Evolutionary conservation across 2,888 invertebrate species (phyloP), one percentile per base, ranked within the genome.

Genomic region (Corbicula japonica): DNA sequence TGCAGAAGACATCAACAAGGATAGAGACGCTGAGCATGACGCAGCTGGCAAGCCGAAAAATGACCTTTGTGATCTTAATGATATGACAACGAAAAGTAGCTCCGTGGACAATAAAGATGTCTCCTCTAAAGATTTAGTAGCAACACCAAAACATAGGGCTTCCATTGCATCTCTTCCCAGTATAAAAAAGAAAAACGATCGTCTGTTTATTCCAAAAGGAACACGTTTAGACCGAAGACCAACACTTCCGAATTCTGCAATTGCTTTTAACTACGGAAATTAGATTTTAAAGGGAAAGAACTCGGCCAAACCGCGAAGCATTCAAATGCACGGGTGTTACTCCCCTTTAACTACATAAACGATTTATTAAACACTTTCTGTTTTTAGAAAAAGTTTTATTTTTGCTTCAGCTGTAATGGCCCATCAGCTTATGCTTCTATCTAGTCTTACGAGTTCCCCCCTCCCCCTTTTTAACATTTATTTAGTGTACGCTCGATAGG

Each of bases 221-320:
- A 65, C 38, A 5, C 62, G 70, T 2, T 48, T 70, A 23, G 73
- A 70, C 30, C 69, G 74, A 18, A 44, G 74, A n/a, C 69, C 78
- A n/a, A 63, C 70, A 1, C 34, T 78, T 2, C 63, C 73, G 2
- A 74, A 74, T 44, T 38, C 70, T 8, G 66, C 62, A 5, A 78
- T 78, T 32, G 63, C 78, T 12, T 62, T 69, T n/a, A 48, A 63
- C 21, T 70, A 73, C 52, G 78, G 78, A 18, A 78, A 78, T 32
- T 78, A 28, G 21, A 4, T 44, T 44, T 44, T 44, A 21, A 44
- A 44, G 44, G 44, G 21, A 44, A 44, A 44, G 41, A 44, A 44
- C 18, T n/a, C 44, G 21, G 21, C 18, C 44, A 44, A 44, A 18
- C 6, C 18, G 21, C 18, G 18, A 18, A 21, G 21, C 44, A 4